Evolutionary conservation across 2,888 invertebrate species (phyloP).

Genomic region (Ptilodon capucinus): DNA sequence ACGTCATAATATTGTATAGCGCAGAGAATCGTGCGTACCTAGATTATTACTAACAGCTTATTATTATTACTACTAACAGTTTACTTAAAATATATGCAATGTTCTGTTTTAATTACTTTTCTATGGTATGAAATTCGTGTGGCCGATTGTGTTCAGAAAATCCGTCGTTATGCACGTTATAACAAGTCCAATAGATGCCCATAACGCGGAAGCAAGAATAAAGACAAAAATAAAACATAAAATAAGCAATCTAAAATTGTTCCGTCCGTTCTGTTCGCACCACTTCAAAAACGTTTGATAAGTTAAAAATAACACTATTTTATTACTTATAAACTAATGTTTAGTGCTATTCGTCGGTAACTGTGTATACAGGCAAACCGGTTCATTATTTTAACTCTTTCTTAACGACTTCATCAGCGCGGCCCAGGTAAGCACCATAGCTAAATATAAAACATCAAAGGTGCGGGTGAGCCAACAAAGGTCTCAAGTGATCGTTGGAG

Average conservation of each 20-base stretch:
- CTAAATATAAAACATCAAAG: constrained; percentile 67
- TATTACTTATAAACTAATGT: constrained; percentile 15
- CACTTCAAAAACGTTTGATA: background rate
- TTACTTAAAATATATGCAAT: too few relatives aligned
- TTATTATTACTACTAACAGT: too few relatives aligned
- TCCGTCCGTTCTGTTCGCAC: background rate
- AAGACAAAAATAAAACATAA: constrained; percentile 1
- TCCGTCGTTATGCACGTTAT: background rate
- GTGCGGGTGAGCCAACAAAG: constrained; percentile 54
- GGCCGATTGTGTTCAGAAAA: too few relatives aligned
- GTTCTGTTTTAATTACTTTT: too few relatives aligned
- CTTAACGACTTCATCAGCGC: constrained; percentile 52
- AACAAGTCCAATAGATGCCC: background rate
- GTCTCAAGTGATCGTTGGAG: constrained; percentile 60
- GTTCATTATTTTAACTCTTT: constrained; percentile 46
- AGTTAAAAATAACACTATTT: constrained; percentile 9
- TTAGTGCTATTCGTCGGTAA: constrained; percentile 17
- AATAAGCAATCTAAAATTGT: background rate
- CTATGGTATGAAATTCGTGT: too few relatives aligned
- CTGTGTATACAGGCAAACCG: constrained; percentile 22
- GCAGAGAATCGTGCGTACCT: too few relatives aligned
- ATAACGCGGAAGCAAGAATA: background rate
- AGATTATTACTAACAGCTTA: too few relatives aligned
- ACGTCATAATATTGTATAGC: too few relatives aligned
- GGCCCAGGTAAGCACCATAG: constrained; percentile 50